Percentiles rank a stretch among this genome's conserved stretches.
phyloP scores from a whole-genome alignment of 2,797 vertebrate species.

The Scomberomorus guttatus region DNA sequence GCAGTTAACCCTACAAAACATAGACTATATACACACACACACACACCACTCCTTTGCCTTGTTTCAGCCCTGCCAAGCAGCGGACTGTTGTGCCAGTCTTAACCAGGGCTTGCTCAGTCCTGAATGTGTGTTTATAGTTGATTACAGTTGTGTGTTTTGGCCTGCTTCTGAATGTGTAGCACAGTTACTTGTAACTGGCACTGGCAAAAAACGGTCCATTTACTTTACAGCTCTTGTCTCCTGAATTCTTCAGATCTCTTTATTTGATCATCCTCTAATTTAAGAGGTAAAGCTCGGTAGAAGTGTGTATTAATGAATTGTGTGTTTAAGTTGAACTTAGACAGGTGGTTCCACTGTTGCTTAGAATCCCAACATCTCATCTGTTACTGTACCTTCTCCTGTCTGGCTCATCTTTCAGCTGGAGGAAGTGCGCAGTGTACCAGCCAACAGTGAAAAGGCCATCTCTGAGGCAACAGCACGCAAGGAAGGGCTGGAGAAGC shows the following conservation, averaged over 20 bases:
- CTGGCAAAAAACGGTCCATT: conserved; percentile 18
- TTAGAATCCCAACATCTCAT: conserved; percentile 23
- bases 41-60: conserved; percentile 53
- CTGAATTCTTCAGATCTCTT: conserved; percentile 18
- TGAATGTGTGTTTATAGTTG: conserved; percentile 65
- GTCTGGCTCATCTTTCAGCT: conserved; percentile 81
- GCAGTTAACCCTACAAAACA: conserved; percentile 77
- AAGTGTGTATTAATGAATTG: conserved; percentile 15
- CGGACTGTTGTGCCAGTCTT: conserved; percentile 63
- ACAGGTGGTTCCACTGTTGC: conserved; percentile 29
- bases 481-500: conserved; percentile 88
- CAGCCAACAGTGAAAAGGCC: conserved; percentile 85
- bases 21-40: conserved; percentile 52
- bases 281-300: not conserved
- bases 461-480: conserved; percentile 87
- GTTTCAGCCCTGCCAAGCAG: conserved; percentile 54
- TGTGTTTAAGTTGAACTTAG: conserved; percentile 13
- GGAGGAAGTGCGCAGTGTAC: conserved; percentile 89
- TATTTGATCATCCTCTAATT: conserved; percentile 30
- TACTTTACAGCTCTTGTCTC: conserved; percentile 28
- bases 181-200: conserved; percentile 39
- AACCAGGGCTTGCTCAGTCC: conserved; percentile 52
- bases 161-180: conserved; percentile 33
- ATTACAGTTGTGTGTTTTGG: conserved; percentile 65
- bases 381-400: conserved; percentile 20